Conservation (phyloP, 2,797 vertebrate genomes). For the Halcyon smyrnensis region DNA sequence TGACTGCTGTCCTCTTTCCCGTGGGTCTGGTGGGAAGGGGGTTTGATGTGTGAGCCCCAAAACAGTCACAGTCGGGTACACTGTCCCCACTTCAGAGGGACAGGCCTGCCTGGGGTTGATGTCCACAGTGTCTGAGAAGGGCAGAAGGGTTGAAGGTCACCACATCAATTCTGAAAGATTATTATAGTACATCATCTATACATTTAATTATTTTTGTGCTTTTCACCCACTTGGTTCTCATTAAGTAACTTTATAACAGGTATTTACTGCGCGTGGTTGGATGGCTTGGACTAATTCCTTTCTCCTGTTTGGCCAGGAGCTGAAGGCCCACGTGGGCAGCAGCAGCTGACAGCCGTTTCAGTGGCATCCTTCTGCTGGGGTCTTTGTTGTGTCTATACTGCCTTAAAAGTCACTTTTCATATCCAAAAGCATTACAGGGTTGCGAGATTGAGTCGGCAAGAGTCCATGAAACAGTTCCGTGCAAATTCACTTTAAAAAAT, state of each 20-base stretch:
- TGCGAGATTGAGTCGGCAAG: not conserved
- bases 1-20: not conserved
- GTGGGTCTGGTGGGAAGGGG: not conserved
- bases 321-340: not conserved
- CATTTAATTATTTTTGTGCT: not conserved
- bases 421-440: not conserved
- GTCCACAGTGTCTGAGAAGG: not conserved
- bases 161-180: not conserved
- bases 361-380: not conserved
- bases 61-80: rapidly evolving
- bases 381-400: not conserved
- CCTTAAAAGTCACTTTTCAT: conserved; percentile 20
- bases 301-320: not conserved
- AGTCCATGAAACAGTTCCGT: not conserved
- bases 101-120: not conserved
- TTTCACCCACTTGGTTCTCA: not conserved
- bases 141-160: not conserved
- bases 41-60: not conserved
- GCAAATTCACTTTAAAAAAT: conserved; percentile 67
- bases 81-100: not conserved
- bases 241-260: not conserved
- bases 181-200: not conserved
- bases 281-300: not conserved
- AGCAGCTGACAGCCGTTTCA: not conserved
- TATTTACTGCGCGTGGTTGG: rapidly evolving